Evolutionary conservation across 2,888 invertebrate species (phyloP), one percentile per base, ranked within the genome.

Genomic region (Macaria notata): DNA sequence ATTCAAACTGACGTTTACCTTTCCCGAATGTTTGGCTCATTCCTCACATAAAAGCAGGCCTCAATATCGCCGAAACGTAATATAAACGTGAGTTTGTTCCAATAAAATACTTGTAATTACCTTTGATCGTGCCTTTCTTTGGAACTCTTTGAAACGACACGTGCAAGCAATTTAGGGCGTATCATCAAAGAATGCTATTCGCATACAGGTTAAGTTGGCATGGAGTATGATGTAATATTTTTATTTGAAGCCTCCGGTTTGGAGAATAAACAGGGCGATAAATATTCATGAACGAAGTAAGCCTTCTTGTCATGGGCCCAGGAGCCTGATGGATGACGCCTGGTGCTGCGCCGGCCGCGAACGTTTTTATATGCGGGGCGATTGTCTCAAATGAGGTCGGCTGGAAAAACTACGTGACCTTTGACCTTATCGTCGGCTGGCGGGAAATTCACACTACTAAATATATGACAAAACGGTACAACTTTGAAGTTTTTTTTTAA

Each of bases 251-350:
- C 65, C 72, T 72, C 73, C 72, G 71, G 76, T 76, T 79, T 72
- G 63, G 65, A 72, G 72, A 75, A 84, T 84, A 85, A 83, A 82
- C 81, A 81, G 71, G 64, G 75, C 69, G 75, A 83, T 88, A 85
- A 87, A 88, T 88, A 88, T 88, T 86, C 86, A 89, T 88, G 78
- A 86, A 77, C 68, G 71, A 75, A 79, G 82, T 84, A 86, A 86
- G 85, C 85, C 86, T 83, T 82, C 84, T 85, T 86, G 87, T 88
- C 85, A 83, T 83, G 84, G 83, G 76, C 81, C 84, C 78, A 81
- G 78, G 79, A 82, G 78, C 78, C 78, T 89, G 89, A 88, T 87
- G 83, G 87, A 89, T 89, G 80, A 84, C 71, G 70, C 70, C 75
- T 73, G 75, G 76, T 76, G 76, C 76, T 75, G 72, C 72, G 66